Evolutionary conservation across 2,888 invertebrate genomes (phyloP).

Genomic region (Lasioglossum morio): DNA sequence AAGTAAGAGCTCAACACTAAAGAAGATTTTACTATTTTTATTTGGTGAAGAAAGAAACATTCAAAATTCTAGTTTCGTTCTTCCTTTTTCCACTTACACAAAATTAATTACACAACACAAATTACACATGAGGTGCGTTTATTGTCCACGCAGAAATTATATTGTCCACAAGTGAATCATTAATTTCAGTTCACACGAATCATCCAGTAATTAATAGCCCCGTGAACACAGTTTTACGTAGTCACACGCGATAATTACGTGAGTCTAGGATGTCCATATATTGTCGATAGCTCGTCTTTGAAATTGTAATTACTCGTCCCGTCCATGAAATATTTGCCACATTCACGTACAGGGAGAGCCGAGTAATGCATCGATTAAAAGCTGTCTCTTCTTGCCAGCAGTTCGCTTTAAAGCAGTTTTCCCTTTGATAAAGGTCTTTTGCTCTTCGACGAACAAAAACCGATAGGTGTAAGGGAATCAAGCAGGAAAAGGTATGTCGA

Average conservation of each 20-base stretch:
- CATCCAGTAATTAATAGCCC: neutral
- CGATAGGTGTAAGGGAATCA: constrained; percentile 35
- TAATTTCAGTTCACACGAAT: neutral
- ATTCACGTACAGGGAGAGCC: constrained; percentile 1
- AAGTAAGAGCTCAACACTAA: too few relatives aligned
- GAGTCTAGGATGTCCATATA: neutral
- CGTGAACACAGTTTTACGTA: neutral
- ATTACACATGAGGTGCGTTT: neutral
- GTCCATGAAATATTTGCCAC: neutral
- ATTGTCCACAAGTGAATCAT: neutral
- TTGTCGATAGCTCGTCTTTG: neutral
- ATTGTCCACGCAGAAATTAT: neutral
- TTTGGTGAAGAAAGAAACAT: neutral
- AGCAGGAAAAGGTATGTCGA: constrained; percentile 9
- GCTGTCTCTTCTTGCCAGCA: neutral
- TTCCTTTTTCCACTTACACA: neutral
- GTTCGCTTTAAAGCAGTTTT: constrained; percentile 9
- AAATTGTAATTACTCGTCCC: constrained; percentile 12
- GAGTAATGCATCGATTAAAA: constrained; percentile 24
- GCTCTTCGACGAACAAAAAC: constrained; percentile 9
- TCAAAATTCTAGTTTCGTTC: neutral
- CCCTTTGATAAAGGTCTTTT: constrained; percentile 14
- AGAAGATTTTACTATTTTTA: too few relatives aligned
- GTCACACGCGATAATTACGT: neutral
- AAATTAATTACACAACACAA: neutral